Evolutionary conservation across 2,888 invertebrate species (phyloP).

Genomic region (Chironomus tentans): DNA sequence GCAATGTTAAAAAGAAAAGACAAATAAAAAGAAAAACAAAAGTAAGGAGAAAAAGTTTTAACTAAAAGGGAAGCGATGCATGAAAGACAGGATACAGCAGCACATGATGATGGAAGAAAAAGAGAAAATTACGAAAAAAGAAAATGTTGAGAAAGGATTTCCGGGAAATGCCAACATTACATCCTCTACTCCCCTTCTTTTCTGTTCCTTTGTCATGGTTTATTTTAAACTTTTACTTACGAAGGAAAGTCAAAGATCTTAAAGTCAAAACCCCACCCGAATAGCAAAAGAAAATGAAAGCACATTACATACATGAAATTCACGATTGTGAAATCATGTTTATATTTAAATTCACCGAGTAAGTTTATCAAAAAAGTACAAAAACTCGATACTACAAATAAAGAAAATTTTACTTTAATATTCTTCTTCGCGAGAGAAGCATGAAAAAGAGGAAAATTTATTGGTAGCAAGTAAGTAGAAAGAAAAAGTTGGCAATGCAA

Average conservation of each 20-base stretch:
- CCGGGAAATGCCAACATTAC: conserved; percentile 12
- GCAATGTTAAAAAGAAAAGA: too few species aligned
- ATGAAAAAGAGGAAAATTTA: conserved; percentile 4
- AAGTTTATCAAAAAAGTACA: not conserved
- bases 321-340: too few species aligned
- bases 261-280: too few species aligned
- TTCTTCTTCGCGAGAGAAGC: not conserved
- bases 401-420: not conserved
- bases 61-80: too few species aligned
- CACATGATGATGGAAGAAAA: not conserved
- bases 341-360: too few species aligned
- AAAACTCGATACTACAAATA: not conserved
- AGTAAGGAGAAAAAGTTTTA: too few species aligned
- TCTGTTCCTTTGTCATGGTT: not conserved
- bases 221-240: not conserved
- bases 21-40: too few species aligned
- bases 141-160: conserved; percentile 17
- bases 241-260: too few species aligned
- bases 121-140: not conserved
- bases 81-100: not conserved
- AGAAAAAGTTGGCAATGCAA: not conserved
- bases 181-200: conserved; percentile 1
- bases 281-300: too few species aligned
- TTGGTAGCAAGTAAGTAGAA: not conserved
- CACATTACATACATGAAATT: too few species aligned